Percentiles rank a stretch among this genome's conserved stretches.
phyloP scores from a whole-genome alignment of 2,113 vertebrate genomes.

The Saimiri boliviensis region DNA sequence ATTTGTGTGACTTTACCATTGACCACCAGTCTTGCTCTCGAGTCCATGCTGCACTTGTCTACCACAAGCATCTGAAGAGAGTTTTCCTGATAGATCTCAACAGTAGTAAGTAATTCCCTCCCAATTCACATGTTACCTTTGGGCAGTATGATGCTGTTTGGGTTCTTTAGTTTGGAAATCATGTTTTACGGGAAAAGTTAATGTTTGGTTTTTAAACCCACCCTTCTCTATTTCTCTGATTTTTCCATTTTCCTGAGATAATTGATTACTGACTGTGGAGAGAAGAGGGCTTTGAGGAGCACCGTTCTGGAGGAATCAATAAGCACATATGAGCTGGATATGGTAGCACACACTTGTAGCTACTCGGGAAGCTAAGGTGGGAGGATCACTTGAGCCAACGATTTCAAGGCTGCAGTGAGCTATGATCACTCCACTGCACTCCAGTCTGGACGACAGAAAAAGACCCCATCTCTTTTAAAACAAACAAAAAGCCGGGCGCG shows the following conservation, averaged over 20 bases:
- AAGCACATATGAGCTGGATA: not conserved
- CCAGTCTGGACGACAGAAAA: not conserved
- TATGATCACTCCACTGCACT: not conserved
- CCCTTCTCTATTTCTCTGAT: slow-evolving; percentile 16
- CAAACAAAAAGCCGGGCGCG: too few relatives aligned
- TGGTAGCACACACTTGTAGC: not conserved
- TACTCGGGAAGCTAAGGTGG: not conserved
- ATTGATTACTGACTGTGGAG: not conserved
- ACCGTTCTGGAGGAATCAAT: not conserved
- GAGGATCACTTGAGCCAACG: not conserved
- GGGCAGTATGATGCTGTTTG: not conserved
- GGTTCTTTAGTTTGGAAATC: slow-evolving; percentile 28
- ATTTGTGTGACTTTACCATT: slow-evolving; percentile 98
- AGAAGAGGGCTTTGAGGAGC: not conserved
- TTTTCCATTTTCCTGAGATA: slow-evolving; percentile 39
- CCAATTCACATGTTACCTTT: not conserved
- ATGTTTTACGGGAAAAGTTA: slow-evolving; percentile 37
- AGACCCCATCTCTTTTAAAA: not conserved
- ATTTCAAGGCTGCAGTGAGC: not conserved
- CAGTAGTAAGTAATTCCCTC: slow-evolving; percentile 94
- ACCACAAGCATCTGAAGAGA: slow-evolving; percentile 99
- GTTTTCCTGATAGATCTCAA: slow-evolving; percentile 99
- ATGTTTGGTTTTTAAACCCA: slow-evolving; percentile 38
- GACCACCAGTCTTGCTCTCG: slow-evolving; percentile 99
- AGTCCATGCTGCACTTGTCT: slow-evolving; percentile 96